Evolutionary conservation across 2,797 vertebrate species (phyloP), one percentile per base, ranked within the genome.

Genomic region (Sebastes trivittatus): DNA sequence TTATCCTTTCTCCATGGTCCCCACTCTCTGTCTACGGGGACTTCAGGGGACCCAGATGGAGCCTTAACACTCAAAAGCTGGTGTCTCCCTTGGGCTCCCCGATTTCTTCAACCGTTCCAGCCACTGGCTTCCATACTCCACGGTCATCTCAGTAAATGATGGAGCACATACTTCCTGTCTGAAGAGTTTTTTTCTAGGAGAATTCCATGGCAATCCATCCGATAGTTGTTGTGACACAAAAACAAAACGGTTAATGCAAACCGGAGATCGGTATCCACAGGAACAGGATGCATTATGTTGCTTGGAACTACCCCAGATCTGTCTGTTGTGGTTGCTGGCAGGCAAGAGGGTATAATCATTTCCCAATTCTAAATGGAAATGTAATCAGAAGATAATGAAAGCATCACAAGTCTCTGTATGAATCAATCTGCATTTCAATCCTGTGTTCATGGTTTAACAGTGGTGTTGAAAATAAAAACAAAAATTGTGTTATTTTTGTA

Each of bases 351-450:
- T 79, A 68, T 60, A 61, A 76, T 80, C n/a, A 67, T 62, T 86
- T 85, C 81, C 38, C 71, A 84, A 64, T 80, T 90, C 79, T 83
- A 89, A 90, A 91, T 92, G 88, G 82, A 90, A 93, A 93, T 91
- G 82, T 80, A 94, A 93, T 92, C 89, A 88, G 85, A 88, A 82
- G 81, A 85, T 91, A 90, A 93, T 93, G 68, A 89, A 82, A 70
- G 86, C 76, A 89, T 82, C 74, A 69, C 49, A 77, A 71, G 74
- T 63, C 78, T 90, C 62, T 65, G 66, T 80, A 76, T 67, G 68
- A 89, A 75, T 80, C 65, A 81, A 77, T 87, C 71, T 83, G 74
- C 75, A 83, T 83, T 78, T 75, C 56, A 84, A 54, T 78, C 62
- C 29, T 42, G 38, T 65, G 34, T 70, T 80, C 69, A 66, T 9